Evolutionary conservation across 2,888 invertebrate genomes (phyloP).

Genomic region (Athalia rosae): DNA sequence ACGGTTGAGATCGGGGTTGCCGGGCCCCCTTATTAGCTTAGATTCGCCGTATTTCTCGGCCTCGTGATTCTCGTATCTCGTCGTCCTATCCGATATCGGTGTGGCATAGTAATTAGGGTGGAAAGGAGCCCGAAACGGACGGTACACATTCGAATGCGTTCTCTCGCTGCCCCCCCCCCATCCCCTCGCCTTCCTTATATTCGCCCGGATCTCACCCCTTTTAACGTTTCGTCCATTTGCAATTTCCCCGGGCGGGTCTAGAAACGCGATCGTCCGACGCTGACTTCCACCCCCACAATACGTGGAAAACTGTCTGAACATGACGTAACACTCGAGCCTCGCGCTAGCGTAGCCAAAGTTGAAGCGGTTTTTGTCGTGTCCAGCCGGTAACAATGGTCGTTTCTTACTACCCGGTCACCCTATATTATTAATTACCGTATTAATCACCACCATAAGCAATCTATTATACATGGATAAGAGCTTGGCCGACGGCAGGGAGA

Average conservation of each 20-base stretch:
- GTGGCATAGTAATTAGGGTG: conserved; percentile 66
- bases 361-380: conserved; percentile 68
- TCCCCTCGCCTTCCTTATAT: conserved; percentile 39
- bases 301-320: conserved; percentile 71
- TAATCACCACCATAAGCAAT: conserved; percentile 70
- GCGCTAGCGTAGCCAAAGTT: conserved; percentile 54
- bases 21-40: conserved; percentile 63
- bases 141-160: conserved; percentile 71
- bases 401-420: conserved; percentile 70
- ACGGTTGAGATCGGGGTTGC: conserved; percentile 17
- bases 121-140: not conserved
- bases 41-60: conserved; percentile 63
- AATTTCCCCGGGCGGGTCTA: conserved; percentile 11
- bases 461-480: conserved; percentile 71
- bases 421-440: conserved; percentile 74
- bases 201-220: conserved; percentile 41
- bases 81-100: conserved; percentile 59
- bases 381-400: conserved; percentile 70
- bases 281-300: conserved; percentile 57
- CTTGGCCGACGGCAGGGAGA: conserved; percentile 47
- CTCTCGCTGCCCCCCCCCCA: conserved; percentile 57
- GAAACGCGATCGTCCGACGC: conserved; percentile 45
- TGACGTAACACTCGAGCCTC: conserved; percentile 70
- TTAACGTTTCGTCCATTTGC: conserved; percentile 37
- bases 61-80: conserved; percentile 51